Percentiles rank a stretch among this genome's conserved stretches.
Conservation (phyloP, 1,140 invertebrate genomes). For the Dryas iulia region DNA sequence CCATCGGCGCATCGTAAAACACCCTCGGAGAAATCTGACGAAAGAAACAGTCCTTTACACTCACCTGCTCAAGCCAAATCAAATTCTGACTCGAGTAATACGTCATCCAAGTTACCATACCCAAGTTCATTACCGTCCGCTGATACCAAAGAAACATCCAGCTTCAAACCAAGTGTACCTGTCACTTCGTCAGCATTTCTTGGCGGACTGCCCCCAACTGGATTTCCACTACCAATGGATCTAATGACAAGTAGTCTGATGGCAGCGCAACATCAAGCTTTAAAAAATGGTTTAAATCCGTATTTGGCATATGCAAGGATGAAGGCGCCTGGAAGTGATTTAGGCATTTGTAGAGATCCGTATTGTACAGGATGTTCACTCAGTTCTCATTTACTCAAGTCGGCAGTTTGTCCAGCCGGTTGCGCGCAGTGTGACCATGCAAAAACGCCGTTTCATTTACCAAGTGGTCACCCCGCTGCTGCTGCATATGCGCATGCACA, state of each 20-base stretch:
- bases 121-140: constrained; percentile 81
- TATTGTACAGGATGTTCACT: constrained; percentile 95
- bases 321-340: constrained; percentile 82
- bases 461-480: constrained; percentile 78
- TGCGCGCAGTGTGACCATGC: constrained; percentile 95
- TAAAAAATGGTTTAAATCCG: constrained; percentile 85
- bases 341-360: constrained; percentile 92
- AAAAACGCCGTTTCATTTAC: constrained; percentile 76
- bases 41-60: constrained; percentile 73
- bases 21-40: constrained; percentile 76
- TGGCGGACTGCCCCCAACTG: constrained; percentile 77
- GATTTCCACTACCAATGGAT: constrained; percentile 85
- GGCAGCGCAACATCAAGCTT: constrained; percentile 85
- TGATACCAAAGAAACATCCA: constrained; percentile 84
- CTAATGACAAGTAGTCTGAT: constrained; percentile 86
- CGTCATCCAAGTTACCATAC: constrained; percentile 78
- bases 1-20: constrained; percentile 78
- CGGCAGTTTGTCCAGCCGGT: constrained; percentile 89
- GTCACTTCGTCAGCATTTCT: constrained; percentile 80
- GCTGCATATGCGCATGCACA: constrained; percentile 88
- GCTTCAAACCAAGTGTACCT: constrained; percentile 83
- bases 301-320: constrained; percentile 87
- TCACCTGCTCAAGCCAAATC: constrained; percentile 73
- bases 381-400: constrained; percentile 88
- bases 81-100: constrained; percentile 61